These are phyloP conservation scores for Yponomeuta sedellus DNA, from an alignment of 2,888 invertebrate species.

Conservation along the genomic window DNA sequence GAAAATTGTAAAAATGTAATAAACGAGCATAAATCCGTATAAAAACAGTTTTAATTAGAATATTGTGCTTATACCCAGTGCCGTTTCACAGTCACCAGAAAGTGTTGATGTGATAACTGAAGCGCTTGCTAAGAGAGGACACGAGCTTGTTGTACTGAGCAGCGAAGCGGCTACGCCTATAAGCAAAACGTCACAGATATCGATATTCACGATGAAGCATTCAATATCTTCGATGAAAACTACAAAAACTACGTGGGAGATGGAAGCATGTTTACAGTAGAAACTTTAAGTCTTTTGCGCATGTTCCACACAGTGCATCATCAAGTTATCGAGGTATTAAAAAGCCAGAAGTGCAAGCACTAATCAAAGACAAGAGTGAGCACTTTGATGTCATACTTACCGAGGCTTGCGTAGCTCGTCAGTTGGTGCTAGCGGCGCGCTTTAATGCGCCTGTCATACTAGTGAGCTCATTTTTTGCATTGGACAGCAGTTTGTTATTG, in stretches of 20 bases:
- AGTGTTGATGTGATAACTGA: conserved; percentile 11
- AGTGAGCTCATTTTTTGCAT: conserved; percentile 14
- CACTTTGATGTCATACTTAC: conserved; percentile 15
- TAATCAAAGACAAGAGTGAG: conserved; percentile 1
- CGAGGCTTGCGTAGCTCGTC: background rate
- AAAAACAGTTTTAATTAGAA: too few species aligned
- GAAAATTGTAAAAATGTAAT: too few species aligned
- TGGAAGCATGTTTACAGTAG: too few species aligned
- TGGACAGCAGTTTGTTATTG: background rate
- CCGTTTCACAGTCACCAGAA: conserved; percentile 15
- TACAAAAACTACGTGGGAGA: too few species aligned
- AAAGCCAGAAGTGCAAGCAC: background rate
- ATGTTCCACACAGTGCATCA: too few species aligned
- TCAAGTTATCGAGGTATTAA: too few species aligned
- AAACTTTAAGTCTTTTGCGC: too few species aligned
- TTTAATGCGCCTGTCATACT: conserved; percentile 13
- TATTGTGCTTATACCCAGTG: conserved; percentile 10
- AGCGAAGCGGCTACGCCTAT: conserved; percentile 18
- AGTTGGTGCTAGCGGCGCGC: background rate
- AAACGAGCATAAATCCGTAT: too few species aligned
- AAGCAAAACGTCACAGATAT: conserved; percentile 16
- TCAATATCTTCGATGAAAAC: background rate
- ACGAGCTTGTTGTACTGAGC: conserved; percentile 16
- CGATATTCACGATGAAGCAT: conserved; percentile 11
- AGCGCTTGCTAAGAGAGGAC: conserved; percentile 7